Conservation (phyloP, 2,888 invertebrate genomes). For the Hedya salicella region DNA sequence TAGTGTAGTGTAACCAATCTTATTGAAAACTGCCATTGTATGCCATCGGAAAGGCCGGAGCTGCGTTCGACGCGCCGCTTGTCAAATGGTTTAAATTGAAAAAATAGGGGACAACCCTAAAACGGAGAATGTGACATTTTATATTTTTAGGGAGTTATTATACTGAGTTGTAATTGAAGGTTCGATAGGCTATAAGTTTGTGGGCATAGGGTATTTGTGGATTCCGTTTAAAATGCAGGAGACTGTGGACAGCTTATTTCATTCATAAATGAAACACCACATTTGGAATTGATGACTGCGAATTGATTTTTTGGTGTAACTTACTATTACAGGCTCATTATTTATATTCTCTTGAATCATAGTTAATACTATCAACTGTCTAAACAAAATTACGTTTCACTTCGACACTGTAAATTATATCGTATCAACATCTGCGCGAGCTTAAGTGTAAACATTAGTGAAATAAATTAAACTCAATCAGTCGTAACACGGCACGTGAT, state of each 20-base stretch:
- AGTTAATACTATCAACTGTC: not conserved
- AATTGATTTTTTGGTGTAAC: not conserved
- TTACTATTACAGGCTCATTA: too few species aligned
- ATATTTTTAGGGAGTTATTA: constrained; percentile 72
- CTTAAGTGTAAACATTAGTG: constrained; percentile 46
- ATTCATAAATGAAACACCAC: not conserved
- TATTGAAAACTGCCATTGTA: constrained; percentile 83
- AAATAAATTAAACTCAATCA: constrained; percentile 64
- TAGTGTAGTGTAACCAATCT: constrained; percentile 85
- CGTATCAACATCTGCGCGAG: constrained; percentile 32
- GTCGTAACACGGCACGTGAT: constrained; percentile 54
- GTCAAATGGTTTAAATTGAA: constrained; percentile 84
- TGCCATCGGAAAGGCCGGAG: constrained; percentile 74
- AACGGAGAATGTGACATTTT: constrained; percentile 75
- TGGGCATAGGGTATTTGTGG: constrained; percentile 11
- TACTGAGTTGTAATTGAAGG: constrained; percentile 53
- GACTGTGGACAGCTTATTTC: not conserved
- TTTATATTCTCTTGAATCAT: too few species aligned
- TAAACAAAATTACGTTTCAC: constrained; percentile 25
- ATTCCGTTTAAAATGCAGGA: constrained; percentile 2
- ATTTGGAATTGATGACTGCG: not conserved
- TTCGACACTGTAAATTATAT: constrained; percentile 1
- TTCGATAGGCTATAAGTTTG: constrained; percentile 35
- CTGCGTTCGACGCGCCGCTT: constrained; percentile 79
- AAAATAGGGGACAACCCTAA: constrained; percentile 81